Conservation (phyloP, 2,113 vertebrate genomes). For the Thymallus thymallus region DNA sequence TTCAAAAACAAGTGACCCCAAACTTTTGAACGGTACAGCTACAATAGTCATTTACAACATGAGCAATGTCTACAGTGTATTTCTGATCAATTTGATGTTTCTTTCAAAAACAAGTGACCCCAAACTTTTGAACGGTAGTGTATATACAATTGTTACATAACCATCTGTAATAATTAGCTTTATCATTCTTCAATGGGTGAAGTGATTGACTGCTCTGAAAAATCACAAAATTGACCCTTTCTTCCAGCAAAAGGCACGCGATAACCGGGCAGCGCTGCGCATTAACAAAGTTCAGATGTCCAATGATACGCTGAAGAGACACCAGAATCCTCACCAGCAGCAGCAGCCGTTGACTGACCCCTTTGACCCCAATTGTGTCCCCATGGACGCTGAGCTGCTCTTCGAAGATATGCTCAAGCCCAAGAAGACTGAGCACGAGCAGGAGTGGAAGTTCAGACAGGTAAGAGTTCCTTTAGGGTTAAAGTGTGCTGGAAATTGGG, state of each 20-base stretch:
- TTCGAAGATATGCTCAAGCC: slow-evolving; percentile 92
- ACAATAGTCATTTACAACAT: too few species aligned
- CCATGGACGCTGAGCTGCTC: slow-evolving; percentile 78
- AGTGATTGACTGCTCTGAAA: too few species aligned
- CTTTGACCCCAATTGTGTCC: slow-evolving; percentile 74
- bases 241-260: slow-evolving; percentile 92
- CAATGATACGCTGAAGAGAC: slow-evolving; percentile 86
- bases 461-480: slow-evolving; percentile 59
- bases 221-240: too few species aligned
- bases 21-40: too few species aligned
- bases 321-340: slow-evolving; percentile 55
- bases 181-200: too few species aligned
- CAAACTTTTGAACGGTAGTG: too few species aligned
- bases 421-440: slow-evolving; percentile 92
- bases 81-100: too few species aligned
- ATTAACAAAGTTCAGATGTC: slow-evolving; percentile 95
- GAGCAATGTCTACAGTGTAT: too few species aligned
- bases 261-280: slow-evolving; percentile 92
- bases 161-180: too few species aligned
- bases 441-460: slow-evolving; percentile 98
- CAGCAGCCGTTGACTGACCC: slow-evolving; percentile 79
- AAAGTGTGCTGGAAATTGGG: neutral
- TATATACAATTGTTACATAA: too few species aligned
- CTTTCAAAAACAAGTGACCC: too few species aligned
- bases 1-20: too few species aligned